Evolutionary conservation across 2,113 vertebrate genomes (phyloP).

Genomic region (Chlorodrepanis virens): DNA sequence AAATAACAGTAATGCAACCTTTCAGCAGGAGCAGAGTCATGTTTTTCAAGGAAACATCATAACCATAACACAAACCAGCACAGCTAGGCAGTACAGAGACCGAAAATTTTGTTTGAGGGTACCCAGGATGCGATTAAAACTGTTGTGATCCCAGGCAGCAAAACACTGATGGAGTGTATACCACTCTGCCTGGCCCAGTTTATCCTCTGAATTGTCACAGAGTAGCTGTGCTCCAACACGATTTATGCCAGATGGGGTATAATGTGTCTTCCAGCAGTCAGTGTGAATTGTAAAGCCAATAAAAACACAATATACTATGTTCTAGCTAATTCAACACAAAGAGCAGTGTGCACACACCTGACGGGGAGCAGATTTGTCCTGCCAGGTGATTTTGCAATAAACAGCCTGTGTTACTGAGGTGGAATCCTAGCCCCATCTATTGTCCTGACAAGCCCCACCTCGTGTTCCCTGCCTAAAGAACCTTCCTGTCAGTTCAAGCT

Average conservation of each 20-base stretch:
- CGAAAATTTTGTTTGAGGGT: not conserved
- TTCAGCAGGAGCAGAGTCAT: not conserved
- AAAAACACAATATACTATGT: not conserved
- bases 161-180: not conserved
- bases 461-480: not conserved
- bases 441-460: not conserved
- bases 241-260: constrained; percentile 4
- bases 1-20: not conserved
- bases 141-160: not conserved
- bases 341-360: not conserved
- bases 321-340: constrained; percentile 32
- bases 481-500: not conserved
- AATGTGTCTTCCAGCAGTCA: not conserved
- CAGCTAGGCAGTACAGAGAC: not conserved
- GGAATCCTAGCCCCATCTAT: constrained; percentile 7
- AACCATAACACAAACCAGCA: not conserved
- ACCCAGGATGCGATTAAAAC: not conserved
- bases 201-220: not conserved
- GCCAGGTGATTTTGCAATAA: constrained; percentile 10
- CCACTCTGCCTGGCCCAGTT: not conserved
- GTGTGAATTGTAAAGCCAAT: not conserved
- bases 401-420: not conserved
- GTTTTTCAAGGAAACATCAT: not conserved
- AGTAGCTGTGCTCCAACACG: not conserved
- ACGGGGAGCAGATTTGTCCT: not conserved